phyloP scores from a whole-genome alignment of 1,140 invertebrate genomes.

The Triops longicaudatus region DNA sequence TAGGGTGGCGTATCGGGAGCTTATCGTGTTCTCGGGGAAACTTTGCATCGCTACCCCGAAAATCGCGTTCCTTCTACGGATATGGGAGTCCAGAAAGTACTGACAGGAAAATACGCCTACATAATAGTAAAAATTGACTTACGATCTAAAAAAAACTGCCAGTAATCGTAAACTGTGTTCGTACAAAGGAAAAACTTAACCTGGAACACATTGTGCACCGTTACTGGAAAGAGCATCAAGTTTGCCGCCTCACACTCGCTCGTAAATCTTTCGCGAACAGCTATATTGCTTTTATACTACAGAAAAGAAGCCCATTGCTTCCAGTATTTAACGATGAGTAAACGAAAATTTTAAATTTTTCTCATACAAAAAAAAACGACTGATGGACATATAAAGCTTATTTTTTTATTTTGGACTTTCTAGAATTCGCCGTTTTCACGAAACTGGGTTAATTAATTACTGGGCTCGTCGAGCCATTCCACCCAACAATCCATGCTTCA shows the following conservation, averaged over 20 bases:
- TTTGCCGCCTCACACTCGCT: not conserved
- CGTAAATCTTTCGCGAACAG: not conserved
- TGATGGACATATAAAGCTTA: too few species aligned
- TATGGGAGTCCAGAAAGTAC: slow-evolving; percentile 13
- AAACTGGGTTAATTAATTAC: slow-evolving; percentile 13
- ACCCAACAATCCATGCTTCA: not conserved
- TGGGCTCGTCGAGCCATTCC: slow-evolving; percentile 18
- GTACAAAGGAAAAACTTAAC: slow-evolving; percentile 6
- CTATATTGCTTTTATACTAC: not conserved
- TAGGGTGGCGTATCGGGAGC: slow-evolving; percentile 7
- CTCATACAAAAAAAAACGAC: not conserved
- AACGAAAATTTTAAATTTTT: not conserved
- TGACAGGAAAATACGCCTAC: slow-evolving; percentile 14
- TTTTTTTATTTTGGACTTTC: too few species aligned
- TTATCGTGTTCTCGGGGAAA: slow-evolving; percentile 7
- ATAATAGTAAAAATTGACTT: not conserved
- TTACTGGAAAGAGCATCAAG: not conserved
- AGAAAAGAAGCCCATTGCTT: not conserved
- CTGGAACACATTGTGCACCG: not conserved
- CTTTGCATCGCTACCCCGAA: slow-evolving; percentile 10
- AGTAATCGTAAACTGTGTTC: not conserved
- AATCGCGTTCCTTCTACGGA: slow-evolving; percentile 11
- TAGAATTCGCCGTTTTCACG: slow-evolving; percentile 9
- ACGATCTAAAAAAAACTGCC: not conserved
- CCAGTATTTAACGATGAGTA: not conserved